These are phyloP conservation scores for Salvelinus alpinus DNA, from an alignment of 2,113 vertebrate genomes.

Conservation along the genomic window DNA sequence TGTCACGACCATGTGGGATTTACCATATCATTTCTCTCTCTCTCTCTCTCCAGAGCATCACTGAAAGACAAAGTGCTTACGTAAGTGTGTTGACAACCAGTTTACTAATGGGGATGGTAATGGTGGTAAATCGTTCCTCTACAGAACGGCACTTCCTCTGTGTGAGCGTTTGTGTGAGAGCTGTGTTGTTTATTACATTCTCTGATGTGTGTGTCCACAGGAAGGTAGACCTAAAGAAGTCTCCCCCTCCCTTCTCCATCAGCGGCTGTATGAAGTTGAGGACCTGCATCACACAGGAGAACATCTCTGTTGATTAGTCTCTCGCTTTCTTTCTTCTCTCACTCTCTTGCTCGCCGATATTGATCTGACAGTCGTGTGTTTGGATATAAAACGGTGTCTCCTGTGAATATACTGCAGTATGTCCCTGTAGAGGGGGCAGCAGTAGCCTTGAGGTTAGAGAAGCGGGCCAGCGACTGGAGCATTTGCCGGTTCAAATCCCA, in stretches of 20 bases:
- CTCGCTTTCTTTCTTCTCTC: too few relatives aligned
- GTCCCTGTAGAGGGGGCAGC: too few relatives aligned
- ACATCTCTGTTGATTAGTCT: neutral
- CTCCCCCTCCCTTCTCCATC: constrained; percentile 58
- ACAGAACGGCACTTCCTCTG: neutral
- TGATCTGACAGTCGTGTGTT: too few relatives aligned
- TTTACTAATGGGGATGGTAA: neutral
- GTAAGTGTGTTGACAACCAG: constrained; percentile 52
- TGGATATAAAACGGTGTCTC: too few relatives aligned
- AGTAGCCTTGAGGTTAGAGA: too few relatives aligned
- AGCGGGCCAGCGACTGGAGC: too few relatives aligned
- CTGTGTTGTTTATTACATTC: neutral
- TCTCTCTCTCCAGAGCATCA: constrained; percentile 50
- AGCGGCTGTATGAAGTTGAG: constrained; percentile 61
- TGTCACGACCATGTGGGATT: neutral
- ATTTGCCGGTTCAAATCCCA: too few relatives aligned
- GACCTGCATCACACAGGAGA: neutral
- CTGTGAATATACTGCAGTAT: too few relatives aligned
- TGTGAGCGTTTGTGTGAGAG: neutral
- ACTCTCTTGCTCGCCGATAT: too few relatives aligned
- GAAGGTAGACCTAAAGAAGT: constrained; percentile 59
- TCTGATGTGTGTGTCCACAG: constrained; percentile 46
- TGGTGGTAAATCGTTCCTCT: neutral
- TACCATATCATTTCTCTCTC: neutral
- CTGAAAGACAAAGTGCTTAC: constrained; percentile 64